A percentile compares a stretch with the other conserved stretches of the same genome.
Conservation (phyloP, 2,797 vertebrate species). For the Benthosema pterotum region DNA sequence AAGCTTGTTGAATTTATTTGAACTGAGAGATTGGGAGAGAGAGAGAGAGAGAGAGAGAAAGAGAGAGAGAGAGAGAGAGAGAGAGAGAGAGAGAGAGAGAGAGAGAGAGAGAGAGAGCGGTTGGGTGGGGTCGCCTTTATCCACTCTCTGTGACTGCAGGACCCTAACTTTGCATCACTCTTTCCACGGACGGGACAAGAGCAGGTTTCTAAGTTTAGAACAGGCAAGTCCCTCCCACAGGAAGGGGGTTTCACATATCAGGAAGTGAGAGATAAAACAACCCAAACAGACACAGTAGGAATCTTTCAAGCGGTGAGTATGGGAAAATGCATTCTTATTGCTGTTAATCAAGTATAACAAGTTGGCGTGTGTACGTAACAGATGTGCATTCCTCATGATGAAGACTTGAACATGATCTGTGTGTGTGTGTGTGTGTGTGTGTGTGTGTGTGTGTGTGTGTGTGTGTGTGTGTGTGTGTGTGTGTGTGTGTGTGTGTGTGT, state of each 20-base stretch:
- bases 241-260: constrained; percentile 35
- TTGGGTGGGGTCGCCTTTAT: not conserved
- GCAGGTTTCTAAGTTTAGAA: no score
- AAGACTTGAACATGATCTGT: constrained; percentile 28
- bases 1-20: no score
- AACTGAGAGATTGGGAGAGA: no score
- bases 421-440: not conserved
- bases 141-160: no score
- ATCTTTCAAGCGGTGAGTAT: not conserved
- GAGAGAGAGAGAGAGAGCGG: not conserved
- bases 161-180: no score
- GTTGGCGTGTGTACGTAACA: not conserved
- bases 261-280: not conserved
- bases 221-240: constrained; percentile 47
- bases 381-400: not conserved
- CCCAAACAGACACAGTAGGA: not conserved
- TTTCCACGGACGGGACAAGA: no score
- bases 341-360: no score
- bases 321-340: not conserved
- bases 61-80: no score
- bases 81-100: not conserved
- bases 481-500: no score
- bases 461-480: no score
- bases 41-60: no score
- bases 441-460: no score